Evolutionary conservation across 1,140 invertebrate genomes (phyloP), one percentile per base, ranked within the genome.

Genomic region (Saxidomus purpurata): DNA sequence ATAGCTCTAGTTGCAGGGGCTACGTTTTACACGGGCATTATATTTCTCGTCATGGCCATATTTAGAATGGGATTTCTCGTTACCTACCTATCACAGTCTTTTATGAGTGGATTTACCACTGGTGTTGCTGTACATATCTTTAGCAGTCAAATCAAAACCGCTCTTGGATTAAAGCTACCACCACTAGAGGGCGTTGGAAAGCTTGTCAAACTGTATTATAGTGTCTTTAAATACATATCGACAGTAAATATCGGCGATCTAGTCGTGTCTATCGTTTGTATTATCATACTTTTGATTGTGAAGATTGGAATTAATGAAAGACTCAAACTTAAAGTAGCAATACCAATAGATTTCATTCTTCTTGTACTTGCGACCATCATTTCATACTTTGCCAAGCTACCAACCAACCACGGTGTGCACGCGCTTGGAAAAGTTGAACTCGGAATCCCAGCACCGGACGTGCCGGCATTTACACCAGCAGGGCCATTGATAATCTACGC

Each of bases 61-160:
- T 96, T 98, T n/a, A 96, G 97, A 28, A 95, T 99, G 85, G 98
- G 98, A 11, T 97, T 97, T 31, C 96, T 99, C 76, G 97, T 97
- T 25, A 97, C 97, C 0, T 96, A 99, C 52, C 96, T 99, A 19
- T 98, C 98, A 2, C 98, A 99, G 93, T 97, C 98, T 1, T 96
- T 99, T 85, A 97, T 99, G 0, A 98, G 97, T 91, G 98, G 98
- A 1, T 99, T 99, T 94, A 99, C 98, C 0, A 98, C 98, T 0
- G 98, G 97, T 0, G 98, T 98, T 2, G 98, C 98, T 0, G 95
- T 98, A 87, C 98, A 99, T 93, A 98, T 99, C 98, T 98, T 1
- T 98, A 99, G 96, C 95, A 98, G 98, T 0, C 96, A 96, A 90
- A 89, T 96, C 25, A 80, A 76, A 22, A 90, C 91, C n/a, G 96